phyloP scores from a whole-genome alignment of 2,113 vertebrate genomes.

The Hystrix brachyura region DNA sequence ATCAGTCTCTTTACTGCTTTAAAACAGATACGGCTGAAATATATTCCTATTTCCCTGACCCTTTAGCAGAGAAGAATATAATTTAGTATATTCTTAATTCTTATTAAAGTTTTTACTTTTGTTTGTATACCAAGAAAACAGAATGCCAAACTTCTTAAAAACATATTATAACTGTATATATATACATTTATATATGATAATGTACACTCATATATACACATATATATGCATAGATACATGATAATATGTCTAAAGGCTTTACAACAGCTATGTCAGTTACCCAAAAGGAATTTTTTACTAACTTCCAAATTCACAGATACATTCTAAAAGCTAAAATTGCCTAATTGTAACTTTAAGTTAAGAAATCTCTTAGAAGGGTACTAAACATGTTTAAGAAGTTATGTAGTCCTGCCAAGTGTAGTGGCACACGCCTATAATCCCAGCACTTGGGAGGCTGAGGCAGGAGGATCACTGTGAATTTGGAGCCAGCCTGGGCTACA shows the following conservation, averaged over 20 bases:
- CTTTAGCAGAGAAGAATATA: background rate
- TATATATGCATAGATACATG: background rate
- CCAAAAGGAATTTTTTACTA: background rate
- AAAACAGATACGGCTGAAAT: background rate
- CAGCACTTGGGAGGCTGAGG: no score
- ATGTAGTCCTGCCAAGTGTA: background rate
- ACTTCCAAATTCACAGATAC: background rate
- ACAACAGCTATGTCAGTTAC: constrained; percentile 20
- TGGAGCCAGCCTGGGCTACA: no score
- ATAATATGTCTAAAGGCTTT: background rate
- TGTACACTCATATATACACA: no score
- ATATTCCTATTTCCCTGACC: background rate
- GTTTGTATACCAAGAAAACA: constrained; percentile 1
- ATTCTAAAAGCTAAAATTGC: background rate
- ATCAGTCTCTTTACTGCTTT: background rate
- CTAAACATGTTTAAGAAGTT: background rate
- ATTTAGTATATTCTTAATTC: background rate
- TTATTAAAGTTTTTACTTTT: background rate
- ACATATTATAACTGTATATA: no score
- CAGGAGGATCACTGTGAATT: no score
- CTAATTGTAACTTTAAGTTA: background rate
- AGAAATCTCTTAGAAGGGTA: constrained; percentile 37
- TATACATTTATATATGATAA: no score
- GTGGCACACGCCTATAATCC: no score
- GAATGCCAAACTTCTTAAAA: background rate